Conservation (phyloP, 2,797 vertebrate species). For the Podarcis lilfordi region DNA sequence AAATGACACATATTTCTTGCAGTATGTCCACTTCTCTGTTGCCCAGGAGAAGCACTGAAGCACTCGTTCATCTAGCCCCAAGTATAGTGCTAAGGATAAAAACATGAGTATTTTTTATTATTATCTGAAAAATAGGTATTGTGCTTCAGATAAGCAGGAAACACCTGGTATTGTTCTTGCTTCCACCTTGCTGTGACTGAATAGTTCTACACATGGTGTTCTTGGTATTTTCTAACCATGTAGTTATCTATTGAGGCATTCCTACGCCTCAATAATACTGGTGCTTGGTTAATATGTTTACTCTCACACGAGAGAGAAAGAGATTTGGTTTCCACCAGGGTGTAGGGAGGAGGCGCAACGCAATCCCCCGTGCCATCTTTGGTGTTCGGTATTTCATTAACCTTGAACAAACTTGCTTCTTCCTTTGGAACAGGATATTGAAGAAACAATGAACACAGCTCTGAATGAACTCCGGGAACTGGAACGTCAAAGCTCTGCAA, state of each 20-base stretch:
- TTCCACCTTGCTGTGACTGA: neutral
- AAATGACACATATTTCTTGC: neutral
- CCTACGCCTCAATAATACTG: neutral
- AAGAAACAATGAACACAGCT: slow-evolving; percentile 98
- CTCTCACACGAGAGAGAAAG: neutral
- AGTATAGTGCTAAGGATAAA: neutral
- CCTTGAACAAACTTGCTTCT: neutral
- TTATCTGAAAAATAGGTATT: too few relatives aligned
- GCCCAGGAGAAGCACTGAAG: neutral
- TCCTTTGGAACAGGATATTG: slow-evolving; percentile 88
- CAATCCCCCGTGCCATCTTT: neutral
- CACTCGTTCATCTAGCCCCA: neutral
- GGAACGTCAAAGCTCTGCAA: slow-evolving; percentile 94
- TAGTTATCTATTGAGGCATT: neutral
- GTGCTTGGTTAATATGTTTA: neutral
- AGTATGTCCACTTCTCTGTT: neutral
- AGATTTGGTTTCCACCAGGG: neutral
- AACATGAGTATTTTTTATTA: neutral
- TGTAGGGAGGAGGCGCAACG: neutral
- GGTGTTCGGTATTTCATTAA: slow-evolving; percentile 24
- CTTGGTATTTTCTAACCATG: neutral
- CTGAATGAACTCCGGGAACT: slow-evolving; percentile 96
- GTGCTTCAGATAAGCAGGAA: slow-evolving; percentile 36
- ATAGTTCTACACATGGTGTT: neutral
- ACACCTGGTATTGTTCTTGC: slow-evolving; percentile 7